Conservation (phyloP, 2,797 vertebrate genomes). For the Sebastes itinus region DNA sequence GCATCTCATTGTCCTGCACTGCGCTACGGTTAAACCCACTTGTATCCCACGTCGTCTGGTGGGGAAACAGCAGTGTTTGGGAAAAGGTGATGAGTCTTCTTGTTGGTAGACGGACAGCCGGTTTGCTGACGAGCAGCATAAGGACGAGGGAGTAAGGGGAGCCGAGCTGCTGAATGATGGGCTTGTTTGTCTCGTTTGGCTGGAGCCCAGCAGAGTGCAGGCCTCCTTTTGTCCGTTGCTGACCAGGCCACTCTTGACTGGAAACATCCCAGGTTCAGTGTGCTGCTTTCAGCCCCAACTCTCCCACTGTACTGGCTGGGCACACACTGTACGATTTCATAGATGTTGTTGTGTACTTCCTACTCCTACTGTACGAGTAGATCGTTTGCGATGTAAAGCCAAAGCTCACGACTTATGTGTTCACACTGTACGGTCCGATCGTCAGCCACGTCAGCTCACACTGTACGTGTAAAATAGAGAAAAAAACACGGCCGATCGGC, state of each 20-base stretch:
- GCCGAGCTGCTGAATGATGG: conserved; percentile 42
- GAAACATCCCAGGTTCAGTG: conserved; percentile 40
- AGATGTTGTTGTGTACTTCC: too few species aligned
- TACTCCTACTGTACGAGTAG: too few species aligned
- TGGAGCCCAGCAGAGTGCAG: conserved; percentile 16
- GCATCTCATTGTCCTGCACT: neutral
- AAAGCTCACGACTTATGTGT: too few species aligned
- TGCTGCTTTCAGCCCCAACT: conserved; percentile 6
- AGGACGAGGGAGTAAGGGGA: conserved; percentile 12
- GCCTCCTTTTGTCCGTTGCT: conserved; percentile 36
- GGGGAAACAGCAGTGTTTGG: neutral
- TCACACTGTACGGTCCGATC: too few species aligned
- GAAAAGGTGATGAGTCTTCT: conserved; percentile 11
- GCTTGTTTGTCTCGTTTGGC: conserved; percentile 46
- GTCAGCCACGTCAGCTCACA: too few species aligned
- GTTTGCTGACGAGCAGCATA: conserved; percentile 25
- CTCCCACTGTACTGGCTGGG: neutral
- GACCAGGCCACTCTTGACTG: conserved; percentile 35
- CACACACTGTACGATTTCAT: too few species aligned
- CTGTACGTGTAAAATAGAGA: too few species aligned
- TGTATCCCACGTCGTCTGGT: neutral
- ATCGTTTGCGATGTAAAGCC: too few species aligned
- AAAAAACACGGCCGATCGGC: too few species aligned
- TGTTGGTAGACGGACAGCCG: neutral
- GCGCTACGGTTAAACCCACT: neutral